Conservation (phyloP, 2,797 vertebrate species). For the Rhinichthys osculus region DNA sequence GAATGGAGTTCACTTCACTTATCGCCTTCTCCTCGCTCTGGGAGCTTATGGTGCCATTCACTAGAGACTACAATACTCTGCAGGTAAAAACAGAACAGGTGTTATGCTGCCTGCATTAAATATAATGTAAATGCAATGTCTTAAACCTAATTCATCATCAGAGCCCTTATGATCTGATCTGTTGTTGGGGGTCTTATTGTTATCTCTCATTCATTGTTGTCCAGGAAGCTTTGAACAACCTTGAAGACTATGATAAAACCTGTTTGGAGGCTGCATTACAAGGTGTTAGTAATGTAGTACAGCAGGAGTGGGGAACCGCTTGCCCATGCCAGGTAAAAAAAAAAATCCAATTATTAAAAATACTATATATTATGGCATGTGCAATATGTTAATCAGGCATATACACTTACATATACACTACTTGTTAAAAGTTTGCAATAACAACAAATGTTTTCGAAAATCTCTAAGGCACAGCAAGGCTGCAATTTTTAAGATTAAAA, state of each 20-base stretch:
- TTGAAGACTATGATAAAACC: constrained; percentile 98
- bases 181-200: neutral
- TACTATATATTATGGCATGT: neutral
- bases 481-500: neutral
- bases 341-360: neutral
- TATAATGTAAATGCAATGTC: neutral
- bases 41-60: constrained; percentile 96
- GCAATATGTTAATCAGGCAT: neutral
- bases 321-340: constrained; percentile 93
- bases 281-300: constrained; percentile 93
- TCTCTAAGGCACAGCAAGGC: neutral
- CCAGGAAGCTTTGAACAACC: constrained; percentile 93
- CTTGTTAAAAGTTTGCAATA: neutral
- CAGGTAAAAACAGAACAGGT: constrained; percentile 80
- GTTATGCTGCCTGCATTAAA: neutral
- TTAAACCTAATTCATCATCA: neutral
- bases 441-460: neutral
- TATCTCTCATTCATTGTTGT: constrained; percentile 18
- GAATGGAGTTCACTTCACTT: constrained; percentile 92
- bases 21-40: constrained; percentile 96
- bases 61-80: constrained; percentile 95
- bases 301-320: constrained; percentile 95
- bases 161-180: neutral
- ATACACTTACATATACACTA: neutral
- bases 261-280: constrained; percentile 91